Evolutionary conservation across 2,888 invertebrate species (phyloP).

Genomic region (Cheilosia vulpina): DNA sequence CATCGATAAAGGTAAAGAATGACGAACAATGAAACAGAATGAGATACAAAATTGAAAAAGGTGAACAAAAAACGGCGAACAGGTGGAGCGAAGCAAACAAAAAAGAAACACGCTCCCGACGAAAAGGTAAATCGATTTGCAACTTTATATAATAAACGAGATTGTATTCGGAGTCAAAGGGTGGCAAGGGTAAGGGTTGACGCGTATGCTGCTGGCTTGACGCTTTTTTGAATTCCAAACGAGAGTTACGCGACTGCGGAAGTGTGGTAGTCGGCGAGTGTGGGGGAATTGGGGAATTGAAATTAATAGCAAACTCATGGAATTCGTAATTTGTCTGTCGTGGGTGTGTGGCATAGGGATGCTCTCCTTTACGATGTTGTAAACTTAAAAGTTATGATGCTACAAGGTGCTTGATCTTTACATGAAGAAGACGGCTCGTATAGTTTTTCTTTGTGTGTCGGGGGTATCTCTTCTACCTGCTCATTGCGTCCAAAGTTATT

Average conservation of each 20-base stretch:
- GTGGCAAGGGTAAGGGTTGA: neutral
- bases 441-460: neutral
- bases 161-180: constrained; percentile 21
- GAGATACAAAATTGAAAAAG: constrained; percentile 42
- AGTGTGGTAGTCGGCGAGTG: neutral
- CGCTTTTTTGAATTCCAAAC: neutral
- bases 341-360: neutral
- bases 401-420: constrained; percentile 1
- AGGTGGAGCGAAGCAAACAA: constrained; percentile 19
- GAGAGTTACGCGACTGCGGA: neutral
- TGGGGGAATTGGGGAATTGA: neutral
- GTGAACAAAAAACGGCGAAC: constrained; percentile 1
- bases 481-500: constrained; percentile 33
- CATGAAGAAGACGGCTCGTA: constrained; percentile 1
- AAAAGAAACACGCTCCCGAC: constrained; percentile 8
- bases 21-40: constrained; percentile 57
- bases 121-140: constrained; percentile 45
- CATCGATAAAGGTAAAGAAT: constrained; percentile 54
- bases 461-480: neutral
- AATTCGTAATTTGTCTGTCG: constrained; percentile 27
- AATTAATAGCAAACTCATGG: constrained; percentile 54
- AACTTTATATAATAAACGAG: constrained; percentile 56
- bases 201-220: neutral
- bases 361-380: constrained; percentile 3
- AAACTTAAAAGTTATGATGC: constrained; percentile 11